Evolutionary conservation across 2,888 invertebrate species (phyloP), one percentile per base, ranked within the genome.

Genomic region (Cerastis leucographa): DNA sequence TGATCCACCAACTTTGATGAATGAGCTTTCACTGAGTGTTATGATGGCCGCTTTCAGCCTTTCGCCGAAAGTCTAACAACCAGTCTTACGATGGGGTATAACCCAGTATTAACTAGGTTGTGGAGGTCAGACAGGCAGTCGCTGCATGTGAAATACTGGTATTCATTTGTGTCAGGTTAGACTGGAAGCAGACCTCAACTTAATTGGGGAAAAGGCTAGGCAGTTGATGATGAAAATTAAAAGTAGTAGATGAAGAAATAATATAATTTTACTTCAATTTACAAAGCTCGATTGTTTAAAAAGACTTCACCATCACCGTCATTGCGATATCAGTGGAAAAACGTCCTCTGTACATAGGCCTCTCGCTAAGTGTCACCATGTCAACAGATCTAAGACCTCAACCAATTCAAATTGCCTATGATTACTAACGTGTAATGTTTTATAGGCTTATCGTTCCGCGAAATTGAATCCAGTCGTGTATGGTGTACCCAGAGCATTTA

Each of bases 381-480:
- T n/a, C 64, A 42, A 14, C n/a, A 64, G n/a, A 14, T 42, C n/a
- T 22, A 61, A 35, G 19, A 9, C 11, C 35, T 79, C 69, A 62
- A 83, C 68, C 85, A 71, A 85, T 81, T 61, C 83, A 70, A 85
- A 83, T 85, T 76, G 61, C 19, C 11, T 62, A 40, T 81, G 76
- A 71, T 81, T 83, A 71, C 71, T 49, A 70, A 61, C 51, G 9
- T 81, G 76, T 73, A 44, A 74, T 69, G 56, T 68, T 73, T 74
- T 61, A 66, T 35, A 35, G 35, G 56, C 74, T 85, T 71, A 69
- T 81, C 85, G 76, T 73, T 67, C 25, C 74, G 49, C 65, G 25
- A 35, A 61, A 25, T 64, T 40, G 25, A 65, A 64, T 56, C 22
- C 2, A 49, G 44, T 44, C 2, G 11, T 68, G 11, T 62, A 29